phyloP scores from a whole-genome alignment of 2,888 invertebrate species.

The Luperina testacea region DNA sequence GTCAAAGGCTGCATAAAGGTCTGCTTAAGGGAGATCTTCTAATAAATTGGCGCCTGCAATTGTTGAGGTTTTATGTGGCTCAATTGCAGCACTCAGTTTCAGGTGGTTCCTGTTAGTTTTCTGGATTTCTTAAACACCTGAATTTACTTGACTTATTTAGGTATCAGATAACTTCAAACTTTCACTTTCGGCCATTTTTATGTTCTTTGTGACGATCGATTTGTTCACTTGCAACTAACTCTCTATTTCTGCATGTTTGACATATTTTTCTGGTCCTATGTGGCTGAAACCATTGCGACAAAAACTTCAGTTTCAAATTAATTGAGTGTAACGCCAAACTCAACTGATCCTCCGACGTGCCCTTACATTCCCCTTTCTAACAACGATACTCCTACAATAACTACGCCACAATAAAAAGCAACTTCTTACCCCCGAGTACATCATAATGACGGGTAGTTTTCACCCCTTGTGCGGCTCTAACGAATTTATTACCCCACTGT shows the following conservation, averaged over 20 bases:
- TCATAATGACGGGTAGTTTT: slow-evolving; percentile 81
- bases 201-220: background rate
- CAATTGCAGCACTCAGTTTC: background rate
- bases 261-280: background rate
- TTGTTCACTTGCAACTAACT: background rate
- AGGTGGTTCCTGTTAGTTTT: background rate
- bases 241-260: background rate
- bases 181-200: no score
- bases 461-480: slow-evolving; percentile 74
- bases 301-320: background rate
- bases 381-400: slow-evolving; percentile 46
- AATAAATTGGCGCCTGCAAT: background rate
- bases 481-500: slow-evolving; percentile 75
- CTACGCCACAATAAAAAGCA: slow-evolving; percentile 63
- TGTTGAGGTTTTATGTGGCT: background rate
- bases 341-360: background rate
- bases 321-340: background rate
- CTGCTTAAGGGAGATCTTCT: background rate
- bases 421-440: slow-evolving; percentile 56
- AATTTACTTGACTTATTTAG: no score
- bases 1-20: background rate
- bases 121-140: background rate
- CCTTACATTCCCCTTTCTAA: slow-evolving; percentile 15
- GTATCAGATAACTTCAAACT: background rate
- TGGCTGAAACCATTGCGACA: background rate